Conservation (phyloP, 2,888 invertebrate species). For the Sminthurinus aureus region DNA sequence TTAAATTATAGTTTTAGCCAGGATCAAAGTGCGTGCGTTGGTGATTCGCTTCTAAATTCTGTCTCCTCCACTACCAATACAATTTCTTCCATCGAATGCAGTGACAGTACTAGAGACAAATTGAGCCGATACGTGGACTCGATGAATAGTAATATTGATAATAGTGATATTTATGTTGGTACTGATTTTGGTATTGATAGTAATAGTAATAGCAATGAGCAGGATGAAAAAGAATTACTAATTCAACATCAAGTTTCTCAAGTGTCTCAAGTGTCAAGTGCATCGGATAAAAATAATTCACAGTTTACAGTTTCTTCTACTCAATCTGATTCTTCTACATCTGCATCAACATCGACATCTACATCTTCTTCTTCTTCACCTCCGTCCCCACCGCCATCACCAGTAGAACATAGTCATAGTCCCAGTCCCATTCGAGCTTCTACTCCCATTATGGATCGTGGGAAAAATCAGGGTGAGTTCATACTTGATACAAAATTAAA, state of each 20-base stretch:
- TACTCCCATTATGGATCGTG: conserved; percentile 30
- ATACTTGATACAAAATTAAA: no score
- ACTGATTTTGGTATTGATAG: no score
- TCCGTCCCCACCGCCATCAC: background rate
- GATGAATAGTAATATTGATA: background rate
- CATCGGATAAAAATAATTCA: background rate
- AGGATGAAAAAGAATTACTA: background rate
- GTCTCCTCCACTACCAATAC: background rate
- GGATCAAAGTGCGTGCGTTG: background rate
- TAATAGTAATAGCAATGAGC: background rate
- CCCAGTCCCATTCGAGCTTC: background rate
- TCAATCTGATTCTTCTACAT: background rate
- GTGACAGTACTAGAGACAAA: background rate
- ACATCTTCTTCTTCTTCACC: background rate
- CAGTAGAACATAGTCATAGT: background rate
- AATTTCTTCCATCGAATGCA: background rate
- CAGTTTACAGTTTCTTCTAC: background rate
- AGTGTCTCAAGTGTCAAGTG: conserved; percentile 7
- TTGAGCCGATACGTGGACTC: no score
- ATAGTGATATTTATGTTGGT: no score
- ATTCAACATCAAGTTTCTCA: background rate
- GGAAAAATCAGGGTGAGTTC: conserved; percentile 33
- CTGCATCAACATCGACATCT: no score
- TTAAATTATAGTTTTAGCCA: background rate
- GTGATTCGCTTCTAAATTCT: no score